These are phyloP conservation scores for Hemiscyllium ocellatum DNA, from an alignment of 2,113 vertebrate species.

Conservation along the genomic window DNA sequence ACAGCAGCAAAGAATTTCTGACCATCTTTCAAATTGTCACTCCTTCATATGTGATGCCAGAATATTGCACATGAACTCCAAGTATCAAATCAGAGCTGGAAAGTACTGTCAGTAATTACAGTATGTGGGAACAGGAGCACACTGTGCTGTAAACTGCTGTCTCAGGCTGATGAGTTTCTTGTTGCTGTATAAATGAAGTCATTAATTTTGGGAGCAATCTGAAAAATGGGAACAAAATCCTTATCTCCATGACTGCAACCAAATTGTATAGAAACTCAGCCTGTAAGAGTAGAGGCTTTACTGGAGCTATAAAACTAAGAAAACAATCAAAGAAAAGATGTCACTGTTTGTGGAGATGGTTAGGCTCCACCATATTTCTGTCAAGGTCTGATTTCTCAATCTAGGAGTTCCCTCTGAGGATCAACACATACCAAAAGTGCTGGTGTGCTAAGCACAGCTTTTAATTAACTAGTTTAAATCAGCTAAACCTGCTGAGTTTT, in stretches of 20 bases:
- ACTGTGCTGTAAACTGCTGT: background rate
- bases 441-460: background rate
- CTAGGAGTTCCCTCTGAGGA: background rate
- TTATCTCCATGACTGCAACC: background rate
- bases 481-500: too few relatives aligned
- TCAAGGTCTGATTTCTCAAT: background rate
- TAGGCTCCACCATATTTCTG: background rate
- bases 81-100: background rate
- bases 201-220: constrained; percentile 8
- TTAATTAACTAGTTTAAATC: background rate
- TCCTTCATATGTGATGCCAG: background rate
- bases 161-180: background rate
- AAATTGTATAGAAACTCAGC: background rate
- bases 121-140: too few relatives aligned
- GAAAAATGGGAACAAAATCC: background rate
- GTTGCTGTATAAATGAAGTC: background rate
- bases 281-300: background rate
- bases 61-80: background rate
- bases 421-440: background rate
- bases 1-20: background rate
- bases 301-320: background rate
- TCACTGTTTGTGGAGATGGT: background rate
- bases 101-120: background rate
- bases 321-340: background rate
- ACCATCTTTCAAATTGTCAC: background rate